These are phyloP conservation scores for Diloba caeruleocephala DNA, from an alignment of 2,888 invertebrate genomes.

Conservation along the genomic window DNA sequence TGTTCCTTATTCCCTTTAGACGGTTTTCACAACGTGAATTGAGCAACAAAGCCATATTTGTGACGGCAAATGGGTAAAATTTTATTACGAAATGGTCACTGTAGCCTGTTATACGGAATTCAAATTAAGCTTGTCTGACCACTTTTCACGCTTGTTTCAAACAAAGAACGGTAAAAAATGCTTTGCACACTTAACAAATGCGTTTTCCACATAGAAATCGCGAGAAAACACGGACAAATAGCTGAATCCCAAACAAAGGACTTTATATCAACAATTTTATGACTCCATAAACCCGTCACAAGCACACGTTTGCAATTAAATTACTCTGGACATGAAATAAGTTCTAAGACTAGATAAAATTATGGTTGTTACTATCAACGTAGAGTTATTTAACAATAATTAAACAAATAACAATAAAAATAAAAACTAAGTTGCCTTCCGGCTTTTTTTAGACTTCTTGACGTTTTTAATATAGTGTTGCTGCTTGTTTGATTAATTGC, in stretches of 20 bases:
- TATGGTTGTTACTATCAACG: slow-evolving; percentile 71
- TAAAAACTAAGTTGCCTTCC: slow-evolving; percentile 82
- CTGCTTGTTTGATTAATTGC: slow-evolving; percentile 82
- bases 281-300: slow-evolving; percentile 80
- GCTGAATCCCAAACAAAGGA: slow-evolving; percentile 79
- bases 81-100: slow-evolving; percentile 58
- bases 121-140: slow-evolving; percentile 38
- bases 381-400: slow-evolving; percentile 70
- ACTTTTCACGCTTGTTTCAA: slow-evolving; percentile 47
- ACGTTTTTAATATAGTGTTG: slow-evolving; percentile 87
- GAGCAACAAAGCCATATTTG: slow-evolving; percentile 68
- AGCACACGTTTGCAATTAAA: slow-evolving; percentile 72
- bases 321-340: slow-evolving; percentile 63
- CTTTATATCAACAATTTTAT: slow-evolving; percentile 80
- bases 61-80: slow-evolving; percentile 49
- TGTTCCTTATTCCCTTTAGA: slow-evolving; percentile 54
- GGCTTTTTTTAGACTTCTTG: slow-evolving; percentile 83
- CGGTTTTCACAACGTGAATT: slow-evolving; percentile 60
- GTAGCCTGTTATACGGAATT: slow-evolving; percentile 19
- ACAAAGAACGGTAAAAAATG: slow-evolving; percentile 41
- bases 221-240: slow-evolving; percentile 63
- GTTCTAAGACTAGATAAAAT: slow-evolving; percentile 82
- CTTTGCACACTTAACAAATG: slow-evolving; percentile 39
- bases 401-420: slow-evolving; percentile 85
- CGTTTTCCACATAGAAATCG: slow-evolving; percentile 50